Evolutionary conservation across 2,113 vertebrate genomes (phyloP).

Genomic region (Empidonax alnorum): DNA sequence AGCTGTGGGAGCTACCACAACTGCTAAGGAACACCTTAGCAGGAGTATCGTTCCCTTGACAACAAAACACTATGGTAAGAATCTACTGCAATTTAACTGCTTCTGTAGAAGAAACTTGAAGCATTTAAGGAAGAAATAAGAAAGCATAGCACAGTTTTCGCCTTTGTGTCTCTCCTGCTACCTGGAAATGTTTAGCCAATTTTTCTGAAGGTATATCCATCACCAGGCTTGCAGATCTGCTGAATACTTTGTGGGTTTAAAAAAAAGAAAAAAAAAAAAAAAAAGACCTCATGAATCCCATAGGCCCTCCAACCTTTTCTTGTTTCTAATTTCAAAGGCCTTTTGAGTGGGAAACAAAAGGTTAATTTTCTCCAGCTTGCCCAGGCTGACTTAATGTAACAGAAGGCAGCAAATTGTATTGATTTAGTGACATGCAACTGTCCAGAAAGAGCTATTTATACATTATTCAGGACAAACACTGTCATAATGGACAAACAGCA

Average conservation of each 20-base stretch:
- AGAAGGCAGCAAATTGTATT: slow-evolving; percentile 91
- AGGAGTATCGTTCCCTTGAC: neutral
- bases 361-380: slow-evolving; percentile 87
- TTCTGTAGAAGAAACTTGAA: neutral
- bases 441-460: slow-evolving; percentile 88
- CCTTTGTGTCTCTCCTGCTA: neutral
- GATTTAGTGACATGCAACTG: slow-evolving; percentile 89
- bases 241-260: neutral
- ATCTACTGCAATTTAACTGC: neutral
- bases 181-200: neutral
- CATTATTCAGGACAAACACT: slow-evolving; percentile 90
- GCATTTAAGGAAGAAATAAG: neutral
- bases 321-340: slow-evolving; percentile 77
- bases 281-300: slow-evolving; percentile 18
- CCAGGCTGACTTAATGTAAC: slow-evolving; percentile 87
- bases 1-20: neutral
- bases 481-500: slow-evolving; percentile 94
- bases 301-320: slow-evolving; percentile 53
- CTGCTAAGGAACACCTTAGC: neutral
- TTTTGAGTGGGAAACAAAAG: slow-evolving; percentile 84
- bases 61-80: neutral
- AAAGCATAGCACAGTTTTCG: neutral
- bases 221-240: neutral
- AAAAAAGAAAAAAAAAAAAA: neutral
- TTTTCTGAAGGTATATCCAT: neutral